These are phyloP conservation scores for Catocala nupta DNA, from an alignment of 2,888 invertebrate genomes.

Conservation along the genomic window DNA sequence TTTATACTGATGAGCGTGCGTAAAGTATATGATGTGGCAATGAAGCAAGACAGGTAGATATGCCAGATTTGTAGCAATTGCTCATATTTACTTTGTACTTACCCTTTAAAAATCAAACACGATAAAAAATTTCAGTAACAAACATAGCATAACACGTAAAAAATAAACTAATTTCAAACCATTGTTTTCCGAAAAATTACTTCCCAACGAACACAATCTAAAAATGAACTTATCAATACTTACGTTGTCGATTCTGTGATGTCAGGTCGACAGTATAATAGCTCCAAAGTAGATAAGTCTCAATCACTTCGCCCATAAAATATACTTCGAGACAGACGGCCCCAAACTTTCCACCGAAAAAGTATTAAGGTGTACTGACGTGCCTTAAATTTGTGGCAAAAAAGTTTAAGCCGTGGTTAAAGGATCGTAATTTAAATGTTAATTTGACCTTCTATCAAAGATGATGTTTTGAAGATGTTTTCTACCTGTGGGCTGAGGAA, in stretches of 20 bases:
- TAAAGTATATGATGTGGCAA: too few species aligned
- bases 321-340: slow-evolving; percentile 33
- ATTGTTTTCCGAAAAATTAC: slow-evolving; percentile 30
- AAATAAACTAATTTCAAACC: slow-evolving; percentile 5
- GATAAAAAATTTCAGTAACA: neutral
- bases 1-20: too few species aligned
- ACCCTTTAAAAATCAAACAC: neutral
- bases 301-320: slow-evolving; percentile 45
- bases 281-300: slow-evolving; percentile 31
- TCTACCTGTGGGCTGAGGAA: slow-evolving; percentile 15
- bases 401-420: slow-evolving; percentile 34
- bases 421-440: slow-evolving; percentile 58
- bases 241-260: slow-evolving; percentile 31
- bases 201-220: slow-evolving; percentile 31
- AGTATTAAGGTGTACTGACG: slow-evolving; percentile 40
- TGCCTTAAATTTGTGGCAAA: slow-evolving; percentile 41
- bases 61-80: too few species aligned
- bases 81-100: too few species aligned
- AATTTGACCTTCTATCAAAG: slow-evolving; percentile 45
- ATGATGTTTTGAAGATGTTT: slow-evolving; percentile 36
- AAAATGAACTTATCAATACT: slow-evolving; percentile 45
- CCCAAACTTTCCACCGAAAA: slow-evolving; percentile 40
- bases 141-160: neutral
- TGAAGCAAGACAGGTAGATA: too few species aligned
- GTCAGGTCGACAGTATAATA: slow-evolving; percentile 36